Evolutionary conservation across 2,113 vertebrate genomes (phyloP).

Genomic region (Opisthocomus hoazin): DNA sequence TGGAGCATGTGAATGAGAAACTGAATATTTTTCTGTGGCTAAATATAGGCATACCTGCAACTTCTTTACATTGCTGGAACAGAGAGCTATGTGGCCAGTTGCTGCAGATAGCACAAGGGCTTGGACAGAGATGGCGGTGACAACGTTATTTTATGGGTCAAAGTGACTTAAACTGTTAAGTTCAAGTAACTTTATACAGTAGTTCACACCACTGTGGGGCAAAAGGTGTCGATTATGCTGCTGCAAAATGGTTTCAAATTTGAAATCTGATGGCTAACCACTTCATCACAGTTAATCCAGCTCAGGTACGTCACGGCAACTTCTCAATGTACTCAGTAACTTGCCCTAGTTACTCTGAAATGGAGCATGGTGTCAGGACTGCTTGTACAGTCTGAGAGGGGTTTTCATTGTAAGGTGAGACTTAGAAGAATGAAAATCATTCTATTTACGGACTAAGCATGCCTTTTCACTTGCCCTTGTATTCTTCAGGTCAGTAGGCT

Average conservation of each 20-base stretch:
- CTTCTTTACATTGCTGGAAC: not conserved
- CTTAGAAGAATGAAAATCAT: not conserved
- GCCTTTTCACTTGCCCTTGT: not conserved
- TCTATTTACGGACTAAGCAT: not conserved
- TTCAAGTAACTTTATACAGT: not conserved
- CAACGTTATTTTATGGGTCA: not conserved
- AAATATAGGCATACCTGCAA: not conserved
- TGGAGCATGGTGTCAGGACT: not conserved
- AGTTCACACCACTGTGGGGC: not conserved
- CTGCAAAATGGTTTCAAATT: not conserved
- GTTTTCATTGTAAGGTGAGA: not conserved
- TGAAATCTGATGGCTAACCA: not conserved
- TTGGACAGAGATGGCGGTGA: not conserved
- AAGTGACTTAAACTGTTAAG: not conserved
- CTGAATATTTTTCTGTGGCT: not conserved
- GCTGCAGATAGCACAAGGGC: not conserved
- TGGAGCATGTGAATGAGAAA: not conserved
- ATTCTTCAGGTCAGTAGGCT: not conserved
- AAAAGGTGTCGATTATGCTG: not conserved
- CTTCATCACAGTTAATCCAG: not conserved
- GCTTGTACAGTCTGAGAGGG: not conserved
- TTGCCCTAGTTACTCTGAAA: not conserved
- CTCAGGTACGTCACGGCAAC: not conserved
- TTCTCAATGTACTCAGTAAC: not conserved
- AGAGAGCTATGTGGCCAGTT: not conserved